Evolutionary conservation across 2,888 invertebrate species (phyloP).

Genomic region (Neocrepidodera transversa): DNA sequence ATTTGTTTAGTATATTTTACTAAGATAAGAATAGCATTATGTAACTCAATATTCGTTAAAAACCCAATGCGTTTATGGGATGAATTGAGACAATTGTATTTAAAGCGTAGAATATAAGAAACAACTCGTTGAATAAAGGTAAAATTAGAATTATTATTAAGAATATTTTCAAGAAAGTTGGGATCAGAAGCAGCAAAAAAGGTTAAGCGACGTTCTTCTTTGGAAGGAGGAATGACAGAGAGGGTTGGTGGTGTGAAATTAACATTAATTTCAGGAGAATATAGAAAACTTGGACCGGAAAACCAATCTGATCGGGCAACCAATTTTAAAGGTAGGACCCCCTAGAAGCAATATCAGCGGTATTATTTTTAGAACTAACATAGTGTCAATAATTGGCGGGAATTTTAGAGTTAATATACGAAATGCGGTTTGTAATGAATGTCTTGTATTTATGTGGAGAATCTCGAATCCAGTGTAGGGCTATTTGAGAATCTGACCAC

Average conservation of each 20-base stretch:
- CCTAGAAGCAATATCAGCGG: neutral
- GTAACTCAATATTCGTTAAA: neutral
- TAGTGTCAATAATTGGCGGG: neutral
- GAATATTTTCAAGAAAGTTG: neutral
- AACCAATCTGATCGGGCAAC: neutral
- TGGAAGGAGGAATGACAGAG: neutral
- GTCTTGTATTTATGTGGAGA: slow-evolving; percentile 21
- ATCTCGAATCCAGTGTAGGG: slow-evolving; percentile 11
- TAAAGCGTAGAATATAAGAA: neutral
- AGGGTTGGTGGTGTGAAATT: neutral
- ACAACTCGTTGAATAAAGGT: neutral
- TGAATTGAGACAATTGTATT: neutral
- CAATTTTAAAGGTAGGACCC: neutral
- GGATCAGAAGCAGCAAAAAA: neutral
- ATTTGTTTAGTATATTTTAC: neutral
- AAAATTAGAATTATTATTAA: neutral
- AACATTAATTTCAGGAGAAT: too few species aligned
- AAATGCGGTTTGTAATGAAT: neutral
- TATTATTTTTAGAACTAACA: neutral
- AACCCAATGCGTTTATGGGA: neutral
- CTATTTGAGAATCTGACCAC: neutral
- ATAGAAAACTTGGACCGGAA: neutral
- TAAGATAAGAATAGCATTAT: neutral
- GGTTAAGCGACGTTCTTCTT: neutral
- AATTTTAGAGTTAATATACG: neutral